Conservation (phyloP, 2,888 invertebrate species). For the Itoplectis maculator region DNA sequence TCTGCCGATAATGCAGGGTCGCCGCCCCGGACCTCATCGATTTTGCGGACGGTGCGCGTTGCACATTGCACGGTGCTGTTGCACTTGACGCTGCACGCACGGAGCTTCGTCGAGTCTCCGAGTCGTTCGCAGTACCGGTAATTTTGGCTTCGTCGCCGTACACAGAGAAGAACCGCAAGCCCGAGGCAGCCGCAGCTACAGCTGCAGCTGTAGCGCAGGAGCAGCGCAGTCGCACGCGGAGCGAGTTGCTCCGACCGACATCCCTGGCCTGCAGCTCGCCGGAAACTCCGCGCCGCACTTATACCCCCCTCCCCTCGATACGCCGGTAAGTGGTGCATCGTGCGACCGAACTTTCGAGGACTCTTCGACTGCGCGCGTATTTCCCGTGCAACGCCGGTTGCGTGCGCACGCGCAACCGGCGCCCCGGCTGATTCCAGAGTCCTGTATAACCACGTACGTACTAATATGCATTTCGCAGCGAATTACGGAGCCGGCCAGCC, state of each 20-base stretch:
- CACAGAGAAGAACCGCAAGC: slow-evolving; percentile 16
- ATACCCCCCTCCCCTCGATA: slow-evolving; percentile 45
- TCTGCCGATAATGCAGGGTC: slow-evolving; percentile 24
- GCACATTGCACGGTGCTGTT: not conserved
- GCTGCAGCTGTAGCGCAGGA: not conserved
- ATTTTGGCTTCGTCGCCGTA: slow-evolving; percentile 36
- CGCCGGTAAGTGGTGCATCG: slow-evolving; percentile 63
- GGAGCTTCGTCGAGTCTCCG: slow-evolving; percentile 37
- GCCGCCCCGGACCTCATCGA: slow-evolving; percentile 50
- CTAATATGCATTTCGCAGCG: not conserved
- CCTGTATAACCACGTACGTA: slow-evolving; percentile 14
- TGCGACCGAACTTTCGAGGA: slow-evolving; percentile 66
- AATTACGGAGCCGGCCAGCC: slow-evolving; percentile 46
- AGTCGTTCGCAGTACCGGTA: slow-evolving; percentile 31
- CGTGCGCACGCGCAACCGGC: too few relatives aligned
- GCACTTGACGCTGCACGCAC: slow-evolving; percentile 15
- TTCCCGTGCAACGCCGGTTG: not conserved
- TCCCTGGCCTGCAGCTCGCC: slow-evolving; percentile 4
- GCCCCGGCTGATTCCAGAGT: too few relatives aligned
- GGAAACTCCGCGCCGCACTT: slow-evolving; percentile 60
- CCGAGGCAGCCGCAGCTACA: not conserved
- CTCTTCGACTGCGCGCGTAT: slow-evolving; percentile 39
- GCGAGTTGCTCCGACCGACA: not conserved
- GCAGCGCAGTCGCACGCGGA: not conserved
- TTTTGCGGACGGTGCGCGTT: slow-evolving; percentile 33